Conservation (phyloP, 2,797 vertebrate species). For the Yasuhikotakia modesta region DNA sequence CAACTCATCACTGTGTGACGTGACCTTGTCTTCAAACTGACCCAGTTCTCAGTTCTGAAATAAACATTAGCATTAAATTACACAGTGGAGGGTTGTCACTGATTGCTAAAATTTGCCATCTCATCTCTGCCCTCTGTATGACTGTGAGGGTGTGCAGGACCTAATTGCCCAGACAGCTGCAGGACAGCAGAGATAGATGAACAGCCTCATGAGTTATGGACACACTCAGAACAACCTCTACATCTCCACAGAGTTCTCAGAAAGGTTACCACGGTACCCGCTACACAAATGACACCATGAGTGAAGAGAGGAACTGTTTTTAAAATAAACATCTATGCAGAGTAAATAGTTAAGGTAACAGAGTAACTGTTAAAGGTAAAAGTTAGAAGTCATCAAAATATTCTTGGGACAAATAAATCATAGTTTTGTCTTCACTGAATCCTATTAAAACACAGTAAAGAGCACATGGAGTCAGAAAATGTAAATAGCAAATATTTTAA, state of each 20-base stretch:
- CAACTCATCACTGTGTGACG: constrained; percentile 32
- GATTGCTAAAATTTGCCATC: constrained; percentile 52
- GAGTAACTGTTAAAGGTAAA: background rate
- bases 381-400: constrained; percentile 7
- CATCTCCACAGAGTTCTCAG: constrained; percentile 22
- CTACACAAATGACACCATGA: constrained; percentile 39
- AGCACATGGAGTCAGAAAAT: background rate
- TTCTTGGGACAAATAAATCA: background rate
- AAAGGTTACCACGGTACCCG: constrained; percentile 7
- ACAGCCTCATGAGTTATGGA: constrained; percentile 43
- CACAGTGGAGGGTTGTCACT: constrained; percentile 20
- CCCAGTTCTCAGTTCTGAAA: constrained; percentile 23
- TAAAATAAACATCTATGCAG: constrained; percentile 45
- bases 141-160: constrained; percentile 35
- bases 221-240: constrained; percentile 27
- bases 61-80: constrained; percentile 56
- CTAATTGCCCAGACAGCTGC: constrained; percentile 58
- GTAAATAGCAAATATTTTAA: background rate
- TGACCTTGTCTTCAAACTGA: constrained; percentile 34
- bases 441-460: background rate
- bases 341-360: too few relatives aligned
- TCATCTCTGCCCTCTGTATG: constrained; percentile 37
- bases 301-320: background rate
- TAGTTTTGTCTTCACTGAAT: background rate
- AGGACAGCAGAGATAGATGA: constrained; percentile 28